Evolutionary conservation across 1,140 invertebrate genomes (phyloP), one percentile per base, ranked within the genome.

Genomic region (Lordiphosa clarofinis): DNA sequence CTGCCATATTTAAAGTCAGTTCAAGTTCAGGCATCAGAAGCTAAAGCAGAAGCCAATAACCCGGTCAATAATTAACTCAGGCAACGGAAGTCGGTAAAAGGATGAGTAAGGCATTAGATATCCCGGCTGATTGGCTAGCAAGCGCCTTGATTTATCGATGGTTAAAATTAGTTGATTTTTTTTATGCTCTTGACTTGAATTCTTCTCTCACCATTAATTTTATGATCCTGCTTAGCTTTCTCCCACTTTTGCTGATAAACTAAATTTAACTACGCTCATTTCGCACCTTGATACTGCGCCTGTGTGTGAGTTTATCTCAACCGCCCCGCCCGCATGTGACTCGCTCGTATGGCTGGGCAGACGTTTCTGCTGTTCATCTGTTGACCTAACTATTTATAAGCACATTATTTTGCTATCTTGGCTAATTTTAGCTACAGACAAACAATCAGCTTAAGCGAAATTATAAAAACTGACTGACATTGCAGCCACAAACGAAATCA

Each of bases 371-470:
- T 31, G 28, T 31, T 31, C 28, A 31, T 31, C 64, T 82, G 64
- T 84, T 78, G 61, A 73, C 58, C 49, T 42, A 86, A 86, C 78
- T 84, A 84, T 86, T 84, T 73, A 84, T 78, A 84, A 71, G 67
- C 63, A 54, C 38, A 59, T 50, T 81, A 61, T 58, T 65, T 56
- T 56, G 56, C 69, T 84, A 86, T 84, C 79, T 86, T 59, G 53
- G 67, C 78, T 84, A 84, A 86, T 62, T 84, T 78, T 84, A 86
- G 78, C 28, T 2, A 60, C 42, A 57, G 56, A 54, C 66, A 84
- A 82, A 72, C 52, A 60, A 59, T 42, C 42, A 43, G 56, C 44
- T 42, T 43, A 43, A 59, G 46, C 35, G 46, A 75, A 82, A 59
- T 58, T 64, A 38, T 56, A 64, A 49, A 58, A 56, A 76, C 48